Percentiles rank a stretch among this genome's conserved stretches.
Evolutionary conservation across 2,888 invertebrate species (phyloP).

Genomic region (Omphaloscelis lunosa): DNA sequence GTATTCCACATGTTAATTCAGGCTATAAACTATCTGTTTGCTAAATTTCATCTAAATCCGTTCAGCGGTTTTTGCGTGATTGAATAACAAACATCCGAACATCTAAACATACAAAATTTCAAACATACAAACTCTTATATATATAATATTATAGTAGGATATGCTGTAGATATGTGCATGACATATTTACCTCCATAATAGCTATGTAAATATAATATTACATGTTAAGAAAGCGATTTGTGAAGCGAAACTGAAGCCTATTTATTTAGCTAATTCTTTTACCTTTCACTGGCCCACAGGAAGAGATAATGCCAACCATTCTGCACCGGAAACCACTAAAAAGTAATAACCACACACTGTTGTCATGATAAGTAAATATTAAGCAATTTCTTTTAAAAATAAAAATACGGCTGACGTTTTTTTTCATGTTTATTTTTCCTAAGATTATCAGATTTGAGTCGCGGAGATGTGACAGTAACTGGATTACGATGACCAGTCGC

Average conservation of each 20-base stretch:
- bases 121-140: no score
- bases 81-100: no score
- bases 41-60: no score
- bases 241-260: not conserved
- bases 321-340: conserved; percentile 18
- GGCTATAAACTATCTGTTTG: no score
- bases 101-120: no score
- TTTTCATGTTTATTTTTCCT: conserved; percentile 22
- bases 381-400: conserved; percentile 11
- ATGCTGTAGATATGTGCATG: not conserved
- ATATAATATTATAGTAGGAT: no score
- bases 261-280: not conserved
- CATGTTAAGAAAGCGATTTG: not conserved
- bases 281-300: not conserved
- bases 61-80: no score
- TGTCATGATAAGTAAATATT: conserved; percentile 6
- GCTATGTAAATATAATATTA: not conserved
- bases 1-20: no score
- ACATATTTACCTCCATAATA: not conserved
- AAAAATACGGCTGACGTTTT: conserved; percentile 23
- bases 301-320: conserved; percentile 23
- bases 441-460: conserved; percentile 28
- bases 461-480: conserved; percentile 42
- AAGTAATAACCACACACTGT: conserved; percentile 11
- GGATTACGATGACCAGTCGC: conserved; percentile 45